These are phyloP conservation scores for Thymelicus acteon DNA, from an alignment of 2,888 invertebrate species.

Conservation along the genomic window DNA sequence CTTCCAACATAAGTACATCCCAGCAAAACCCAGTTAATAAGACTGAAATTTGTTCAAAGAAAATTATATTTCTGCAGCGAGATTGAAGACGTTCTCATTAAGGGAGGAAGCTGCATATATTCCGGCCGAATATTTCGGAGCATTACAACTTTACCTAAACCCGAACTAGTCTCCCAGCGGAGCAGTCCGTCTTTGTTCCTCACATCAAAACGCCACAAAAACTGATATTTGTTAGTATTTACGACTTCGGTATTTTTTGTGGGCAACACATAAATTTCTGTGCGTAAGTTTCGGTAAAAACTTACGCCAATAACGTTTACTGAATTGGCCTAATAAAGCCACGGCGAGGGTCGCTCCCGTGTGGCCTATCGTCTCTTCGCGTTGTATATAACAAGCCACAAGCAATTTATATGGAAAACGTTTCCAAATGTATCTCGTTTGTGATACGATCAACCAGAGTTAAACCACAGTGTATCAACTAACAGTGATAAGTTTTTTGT, in stretches of 20 bases:
- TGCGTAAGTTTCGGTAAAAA: constrained; percentile 44
- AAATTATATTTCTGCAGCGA: constrained; percentile 16
- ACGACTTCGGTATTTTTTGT: constrained; percentile 27
- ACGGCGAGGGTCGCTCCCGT: constrained; percentile 57
- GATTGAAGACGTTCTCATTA: constrained; percentile 13
- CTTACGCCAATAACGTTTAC: constrained; percentile 48
- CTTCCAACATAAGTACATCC: constrained; percentile 9
- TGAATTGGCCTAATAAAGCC: constrained; percentile 51
- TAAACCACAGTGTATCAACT: constrained; percentile 1
- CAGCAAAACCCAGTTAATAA: constrained; percentile 27
- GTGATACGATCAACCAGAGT: constrained; percentile 56
- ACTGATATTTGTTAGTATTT: constrained; percentile 37
- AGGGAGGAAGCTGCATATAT: constrained; percentile 18
- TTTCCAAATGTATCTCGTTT: constrained; percentile 61
- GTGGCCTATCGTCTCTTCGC: constrained; percentile 62
- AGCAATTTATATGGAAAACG: constrained; percentile 73
- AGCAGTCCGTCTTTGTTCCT: constrained; percentile 27
- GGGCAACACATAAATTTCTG: constrained; percentile 30
- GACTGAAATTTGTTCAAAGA: constrained; percentile 31
- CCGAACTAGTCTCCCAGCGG: constrained; percentile 28
- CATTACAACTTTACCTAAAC: constrained; percentile 34
- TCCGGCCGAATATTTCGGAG: constrained; percentile 18
- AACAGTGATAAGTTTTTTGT: not conserved
- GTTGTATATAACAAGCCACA: constrained; percentile 62
- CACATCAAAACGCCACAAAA: constrained; percentile 35